Conservation (phyloP, 2,797 vertebrate genomes). For the Emys orbicularis region DNA sequence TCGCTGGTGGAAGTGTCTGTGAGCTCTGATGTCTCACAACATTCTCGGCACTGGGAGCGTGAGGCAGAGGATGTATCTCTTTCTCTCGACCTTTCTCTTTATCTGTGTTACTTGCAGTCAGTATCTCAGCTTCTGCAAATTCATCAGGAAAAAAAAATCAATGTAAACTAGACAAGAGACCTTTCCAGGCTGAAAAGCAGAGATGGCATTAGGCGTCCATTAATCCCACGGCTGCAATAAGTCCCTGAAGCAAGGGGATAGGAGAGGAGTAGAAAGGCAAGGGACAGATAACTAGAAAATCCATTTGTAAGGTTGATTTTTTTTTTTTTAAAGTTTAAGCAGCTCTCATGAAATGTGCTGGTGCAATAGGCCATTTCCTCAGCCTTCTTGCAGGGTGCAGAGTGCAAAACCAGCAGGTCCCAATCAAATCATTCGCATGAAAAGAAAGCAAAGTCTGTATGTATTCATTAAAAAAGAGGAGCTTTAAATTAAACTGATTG, state of each 20-base stretch:
- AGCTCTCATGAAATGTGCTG: constrained; percentile 45
- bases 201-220: constrained; percentile 64
- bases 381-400: not conserved
- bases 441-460: constrained; percentile 49
- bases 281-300: constrained; percentile 21
- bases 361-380: constrained; percentile 11
- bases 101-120: constrained; percentile 56
- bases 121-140: constrained; percentile 78
- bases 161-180: constrained; percentile 75
- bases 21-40: not conserved
- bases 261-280: not conserved
- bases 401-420: constrained; percentile 51
- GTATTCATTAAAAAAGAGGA: not conserved
- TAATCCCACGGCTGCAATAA: constrained; percentile 56
- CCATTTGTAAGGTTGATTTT: not conserved
- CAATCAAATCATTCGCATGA: constrained; percentile 65
- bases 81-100: constrained; percentile 46
- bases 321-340: constrained; percentile 29
- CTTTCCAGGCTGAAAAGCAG: constrained; percentile 69
- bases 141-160: constrained; percentile 80
- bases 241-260: constrained; percentile 34
- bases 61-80: constrained; percentile 33
- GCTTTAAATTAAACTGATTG: constrained; percentile 40
- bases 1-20: constrained; percentile 27
- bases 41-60: not conserved